Percentiles rank a stretch among this genome's conserved stretches.
These are phyloP conservation scores for Engraulis encrasicolus DNA, from an alignment of 2,113 vertebrate genomes.

Conservation along the genomic window DNA sequence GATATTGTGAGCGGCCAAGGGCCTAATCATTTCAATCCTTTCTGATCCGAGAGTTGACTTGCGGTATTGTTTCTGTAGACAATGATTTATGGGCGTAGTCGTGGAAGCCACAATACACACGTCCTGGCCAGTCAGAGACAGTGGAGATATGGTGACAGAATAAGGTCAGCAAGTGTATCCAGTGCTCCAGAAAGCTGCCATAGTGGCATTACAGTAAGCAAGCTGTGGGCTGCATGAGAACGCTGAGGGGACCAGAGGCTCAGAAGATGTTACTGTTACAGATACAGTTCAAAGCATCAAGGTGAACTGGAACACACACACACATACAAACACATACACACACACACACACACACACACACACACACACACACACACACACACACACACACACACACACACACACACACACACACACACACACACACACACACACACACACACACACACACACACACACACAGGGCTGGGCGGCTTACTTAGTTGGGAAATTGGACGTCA, in stretches of 20 bases:
- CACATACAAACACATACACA: too few species aligned
- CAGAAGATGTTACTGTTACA: too few species aligned
- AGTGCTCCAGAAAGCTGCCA: conserved; percentile 69
- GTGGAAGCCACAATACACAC: conserved; percentile 62
- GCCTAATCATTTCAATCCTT: conserved; percentile 55
- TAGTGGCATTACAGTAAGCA: conserved; percentile 48
- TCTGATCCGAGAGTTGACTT: conserved; percentile 60
- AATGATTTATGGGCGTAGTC: conserved; percentile 76
- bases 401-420: too few species aligned
- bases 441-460: too few species aligned
- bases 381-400: too few species aligned
- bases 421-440: too few species aligned
- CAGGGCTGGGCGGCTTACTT: too few species aligned
- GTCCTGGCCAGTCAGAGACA: conserved; percentile 68
- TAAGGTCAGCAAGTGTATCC: conserved; percentile 68
- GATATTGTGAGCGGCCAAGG: conserved; percentile 39
- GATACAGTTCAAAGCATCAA: neutral
- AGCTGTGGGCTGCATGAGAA: too few species aligned
- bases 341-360: too few species aligned
- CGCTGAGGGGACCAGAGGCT: too few species aligned
- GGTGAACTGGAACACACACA: neutral
- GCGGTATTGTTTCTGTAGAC: conserved; percentile 63
- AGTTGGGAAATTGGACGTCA: too few species aligned
- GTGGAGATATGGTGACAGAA: conserved; percentile 73
- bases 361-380: too few species aligned